A percentile compares a stretch with the other conserved stretches of the same genome.
Conservation (phyloP, 1,140 invertebrate genomes). For the Diabrotica virgifera region DNA sequence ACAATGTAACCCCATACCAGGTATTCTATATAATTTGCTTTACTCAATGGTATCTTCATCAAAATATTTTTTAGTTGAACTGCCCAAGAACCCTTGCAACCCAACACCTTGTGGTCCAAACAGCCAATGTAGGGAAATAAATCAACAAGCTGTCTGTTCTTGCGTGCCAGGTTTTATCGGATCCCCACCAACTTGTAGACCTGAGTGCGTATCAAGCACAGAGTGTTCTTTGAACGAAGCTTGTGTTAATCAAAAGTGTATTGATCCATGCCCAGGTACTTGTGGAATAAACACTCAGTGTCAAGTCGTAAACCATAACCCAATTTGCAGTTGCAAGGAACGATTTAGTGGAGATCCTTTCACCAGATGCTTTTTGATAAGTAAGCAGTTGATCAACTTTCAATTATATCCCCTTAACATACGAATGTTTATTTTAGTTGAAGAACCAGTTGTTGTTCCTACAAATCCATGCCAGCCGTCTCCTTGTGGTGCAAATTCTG, state of each 20-base stretch:
- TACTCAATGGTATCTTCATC: conserved; percentile 29
- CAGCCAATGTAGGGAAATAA: conserved; percentile 67
- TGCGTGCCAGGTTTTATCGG: conserved; percentile 69
- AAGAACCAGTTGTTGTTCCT: conserved; percentile 31
- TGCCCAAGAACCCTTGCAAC: conserved; percentile 59
- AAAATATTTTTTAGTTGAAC: conserved; percentile 54
- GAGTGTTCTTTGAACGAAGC: conserved; percentile 68
- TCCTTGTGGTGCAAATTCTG: conserved; percentile 74
- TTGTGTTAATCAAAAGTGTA: conserved; percentile 75
- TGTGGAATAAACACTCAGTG: conserved; percentile 74
- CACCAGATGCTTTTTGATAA: conserved; percentile 59
- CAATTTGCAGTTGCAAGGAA: conserved; percentile 67
- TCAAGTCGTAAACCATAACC: conserved; percentile 59
- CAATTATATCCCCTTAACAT: conserved; percentile 6
- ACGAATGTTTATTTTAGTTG: conserved; percentile 12
- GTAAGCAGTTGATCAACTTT: conserved; percentile 21
- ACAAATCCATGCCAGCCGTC: conserved; percentile 67
- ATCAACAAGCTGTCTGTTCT: conserved; percentile 68
- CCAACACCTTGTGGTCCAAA: conserved; percentile 75
- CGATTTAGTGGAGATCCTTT: conserved; percentile 76
- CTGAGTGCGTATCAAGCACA: conserved; percentile 72
- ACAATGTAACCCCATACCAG: conserved; percentile 54
- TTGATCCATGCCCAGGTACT: conserved; percentile 73
- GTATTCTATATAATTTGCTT: conserved; percentile 45
- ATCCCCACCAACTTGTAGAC: conserved; percentile 68